These are phyloP conservation scores for Microcebus jonahi DNA, from an alignment of 2,113 vertebrate genomes.

Conservation along the genomic window DNA sequence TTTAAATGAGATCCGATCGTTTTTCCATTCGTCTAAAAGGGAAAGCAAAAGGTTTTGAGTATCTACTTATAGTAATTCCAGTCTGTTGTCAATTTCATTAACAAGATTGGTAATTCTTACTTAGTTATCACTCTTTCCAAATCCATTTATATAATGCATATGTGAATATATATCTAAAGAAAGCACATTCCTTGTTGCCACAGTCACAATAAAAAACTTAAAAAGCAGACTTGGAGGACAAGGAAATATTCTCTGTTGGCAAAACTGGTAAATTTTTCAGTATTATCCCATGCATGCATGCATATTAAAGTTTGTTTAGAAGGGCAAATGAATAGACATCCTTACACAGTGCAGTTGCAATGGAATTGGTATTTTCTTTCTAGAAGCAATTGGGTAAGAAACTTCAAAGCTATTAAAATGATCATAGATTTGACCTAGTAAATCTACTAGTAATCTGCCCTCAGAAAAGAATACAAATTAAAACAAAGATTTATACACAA, in stretches of 20 bases:
- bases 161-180: background rate
- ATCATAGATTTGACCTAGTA: background rate
- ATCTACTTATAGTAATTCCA: background rate
- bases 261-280: background rate
- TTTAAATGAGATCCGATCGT: conserved; percentile 15
- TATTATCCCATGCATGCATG: background rate
- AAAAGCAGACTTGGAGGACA: background rate
- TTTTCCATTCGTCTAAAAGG: background rate
- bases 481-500: background rate
- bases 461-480: conserved; percentile 14
- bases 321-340: background rate
- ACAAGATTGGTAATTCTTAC: background rate
- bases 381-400: conserved; percentile 24
- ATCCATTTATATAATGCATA: background rate
- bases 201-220: background rate
- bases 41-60: background rate
- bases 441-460: background rate
- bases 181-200: background rate
- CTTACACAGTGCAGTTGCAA: background rate
- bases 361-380: background rate
- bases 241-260: background rate
- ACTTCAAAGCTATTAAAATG: background rate
- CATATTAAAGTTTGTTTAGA: conserved; percentile 4
- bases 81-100: background rate
- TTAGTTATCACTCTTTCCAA: background rate